Base-by-base conservation (phyloP, 2,797 vertebrate species). In the Gephyroberyx darwinii region DNA sequence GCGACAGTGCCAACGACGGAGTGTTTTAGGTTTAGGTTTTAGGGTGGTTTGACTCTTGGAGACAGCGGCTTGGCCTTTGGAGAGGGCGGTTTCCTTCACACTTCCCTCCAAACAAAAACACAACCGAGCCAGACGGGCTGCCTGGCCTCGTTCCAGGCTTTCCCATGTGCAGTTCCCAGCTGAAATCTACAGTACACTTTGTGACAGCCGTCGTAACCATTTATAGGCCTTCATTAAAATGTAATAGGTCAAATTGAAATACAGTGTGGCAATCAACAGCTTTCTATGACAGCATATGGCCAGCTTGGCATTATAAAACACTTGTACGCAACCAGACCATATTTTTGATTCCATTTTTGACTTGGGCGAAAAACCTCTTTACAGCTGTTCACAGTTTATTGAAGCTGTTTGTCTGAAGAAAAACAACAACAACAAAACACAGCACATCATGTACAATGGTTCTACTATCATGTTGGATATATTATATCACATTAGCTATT, bases 101-200 rank as follows among this genome's bases (percentile, higher is more conserved):
- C 77, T 86, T 85, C 78, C 69, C 64, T 66, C 56, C 65, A 88
- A 90, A 88, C 76, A 84, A 75, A 81, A 80, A 81, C 71, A 68
- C 53, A 45, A 50, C 48, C 61, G 13, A 22, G 6, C 45, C 35
- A 35, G 69, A 75, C 72, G 71, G 82, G 78, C 85, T 43, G 69
- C 65, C 22, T 9, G 17, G 68, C 8, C 39, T 65, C 16, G 4
- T 58, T 56, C 51, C 35, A 14, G 41, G 26, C 55, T 80, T 66
- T 77, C 60, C 57, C 72, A 77, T 79, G 68, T 12, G 8, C 22
- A 55, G 19, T 56, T 76, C 39, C 20, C 61, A 65, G 60, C 63
- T 43, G 19, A 80, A 77, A 69, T 37, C 4, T 30, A 48, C 17
- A 9, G 70, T 0, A 33, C 10, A 30, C 22, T 67, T 26, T 66